Percentiles rank a stretch among this genome's conserved stretches.
Evolutionary conservation across 2,888 invertebrate species (phyloP).

Genomic region (Carabus problematicus): DNA sequence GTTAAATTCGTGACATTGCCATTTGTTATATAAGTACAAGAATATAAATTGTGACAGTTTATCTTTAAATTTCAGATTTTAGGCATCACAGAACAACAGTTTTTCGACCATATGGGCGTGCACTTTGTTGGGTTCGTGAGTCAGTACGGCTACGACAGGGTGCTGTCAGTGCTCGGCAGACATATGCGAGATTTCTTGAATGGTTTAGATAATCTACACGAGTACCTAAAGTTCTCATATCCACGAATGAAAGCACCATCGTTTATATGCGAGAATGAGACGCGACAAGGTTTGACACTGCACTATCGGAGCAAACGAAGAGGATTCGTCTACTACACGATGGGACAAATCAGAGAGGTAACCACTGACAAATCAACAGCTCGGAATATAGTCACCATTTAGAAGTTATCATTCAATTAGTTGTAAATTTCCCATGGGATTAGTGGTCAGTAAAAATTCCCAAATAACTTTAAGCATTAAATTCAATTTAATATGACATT

Average conservation of each 20-base stretch:
- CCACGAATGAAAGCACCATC: slow-evolving; percentile 92
- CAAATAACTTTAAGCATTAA: too few relatives aligned
- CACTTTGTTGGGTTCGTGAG: slow-evolving; percentile 93
- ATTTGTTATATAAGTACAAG: too few relatives aligned
- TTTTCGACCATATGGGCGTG: slow-evolving; percentile 94
- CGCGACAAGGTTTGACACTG: slow-evolving; percentile 87
- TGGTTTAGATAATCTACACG: slow-evolving; percentile 95
- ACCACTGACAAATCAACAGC: slow-evolving; percentile 45
- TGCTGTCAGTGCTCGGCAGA: slow-evolving; percentile 86
- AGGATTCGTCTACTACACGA: slow-evolving; percentile 95
- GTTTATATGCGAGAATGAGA: slow-evolving; percentile 96
- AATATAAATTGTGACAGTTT: too few relatives aligned
- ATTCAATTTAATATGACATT: too few relatives aligned
- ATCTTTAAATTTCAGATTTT: slow-evolving; percentile 69
- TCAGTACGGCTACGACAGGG: slow-evolving; percentile 93
- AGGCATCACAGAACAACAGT: slow-evolving; percentile 85
- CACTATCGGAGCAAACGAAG: slow-evolving; percentile 93
- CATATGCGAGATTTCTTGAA: slow-evolving; percentile 96
- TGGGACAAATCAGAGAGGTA: slow-evolving; percentile 92
- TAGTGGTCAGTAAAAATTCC: too few relatives aligned
- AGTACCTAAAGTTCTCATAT: slow-evolving; percentile 95
- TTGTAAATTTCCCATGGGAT: too few relatives aligned
- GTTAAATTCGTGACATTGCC: neutral
- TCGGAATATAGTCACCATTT: too few relatives aligned
- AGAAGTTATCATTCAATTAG: too few relatives aligned